Conservation (phyloP, 2,797 vertebrate genomes). For the Picus viridis region DNA sequence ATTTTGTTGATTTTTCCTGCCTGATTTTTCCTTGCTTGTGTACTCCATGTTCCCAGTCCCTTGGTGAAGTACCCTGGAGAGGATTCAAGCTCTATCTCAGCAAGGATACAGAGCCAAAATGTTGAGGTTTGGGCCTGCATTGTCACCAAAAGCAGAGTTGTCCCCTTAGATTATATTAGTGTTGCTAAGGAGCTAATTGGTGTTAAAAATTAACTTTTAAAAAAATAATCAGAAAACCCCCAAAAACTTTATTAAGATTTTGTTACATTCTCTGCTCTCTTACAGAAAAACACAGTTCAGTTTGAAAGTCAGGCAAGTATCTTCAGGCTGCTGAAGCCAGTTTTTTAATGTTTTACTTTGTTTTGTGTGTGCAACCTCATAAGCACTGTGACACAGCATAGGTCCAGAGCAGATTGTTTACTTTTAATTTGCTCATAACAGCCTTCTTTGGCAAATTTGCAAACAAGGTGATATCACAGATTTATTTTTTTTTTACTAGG, state of each 20-base stretch:
- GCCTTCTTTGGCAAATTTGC: slow-evolving; percentile 50
- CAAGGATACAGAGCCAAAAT: not conserved
- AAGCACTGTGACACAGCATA: not conserved
- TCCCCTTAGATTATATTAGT: not conserved
- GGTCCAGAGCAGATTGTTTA: slow-evolving; percentile 38
- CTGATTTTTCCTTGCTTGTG: not conserved
- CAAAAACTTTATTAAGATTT: not conserved
- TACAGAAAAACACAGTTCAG: not conserved
- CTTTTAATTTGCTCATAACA: slow-evolving; percentile 47
- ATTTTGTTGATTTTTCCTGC: not conserved
- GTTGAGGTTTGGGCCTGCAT: not conserved
- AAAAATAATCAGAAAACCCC: no score
- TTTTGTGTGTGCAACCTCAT: slow-evolving; percentile 4
- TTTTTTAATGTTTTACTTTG: slow-evolving; percentile 20
- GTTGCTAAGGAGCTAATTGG: not conserved
- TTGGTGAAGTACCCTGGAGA: not conserved
- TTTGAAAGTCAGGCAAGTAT: slow-evolving; percentile 40
- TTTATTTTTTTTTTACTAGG: slow-evolving; percentile 23
- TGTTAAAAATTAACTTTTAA: not conserved
- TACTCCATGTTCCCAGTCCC: no score
- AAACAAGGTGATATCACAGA: slow-evolving; percentile 31
- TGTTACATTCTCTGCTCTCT: not conserved
- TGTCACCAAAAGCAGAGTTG: not conserved
- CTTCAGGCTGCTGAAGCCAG: not conserved
- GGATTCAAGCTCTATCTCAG: not conserved